Conservation (phyloP, 2,113 vertebrate genomes). For the Vanacampus margaritifer region DNA sequence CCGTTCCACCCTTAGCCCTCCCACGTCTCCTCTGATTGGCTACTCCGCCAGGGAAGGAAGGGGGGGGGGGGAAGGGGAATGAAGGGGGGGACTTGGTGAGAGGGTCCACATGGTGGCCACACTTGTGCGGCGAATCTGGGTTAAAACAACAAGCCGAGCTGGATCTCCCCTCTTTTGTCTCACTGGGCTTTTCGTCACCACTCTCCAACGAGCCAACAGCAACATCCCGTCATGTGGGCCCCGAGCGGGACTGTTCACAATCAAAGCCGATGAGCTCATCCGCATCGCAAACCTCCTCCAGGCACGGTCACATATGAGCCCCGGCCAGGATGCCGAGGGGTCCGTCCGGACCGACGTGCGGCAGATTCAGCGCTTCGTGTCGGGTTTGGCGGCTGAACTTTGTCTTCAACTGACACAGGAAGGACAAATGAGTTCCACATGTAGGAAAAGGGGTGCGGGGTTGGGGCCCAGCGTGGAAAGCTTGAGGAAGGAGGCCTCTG, state of each 20-base stretch:
- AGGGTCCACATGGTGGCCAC: slow-evolving; percentile 66
- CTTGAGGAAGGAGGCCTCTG: slow-evolving; percentile 20
- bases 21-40: slow-evolving; percentile 46
- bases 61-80: neutral
- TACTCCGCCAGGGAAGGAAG: neutral
- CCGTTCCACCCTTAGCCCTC: slow-evolving; percentile 35
- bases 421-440: slow-evolving; percentile 62
- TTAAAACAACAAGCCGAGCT: slow-evolving; percentile 65
- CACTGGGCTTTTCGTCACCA: slow-evolving; percentile 19
- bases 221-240: slow-evolving; percentile 23
- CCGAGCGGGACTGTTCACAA: neutral
- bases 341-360: neutral
- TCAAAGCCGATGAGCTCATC: neutral
- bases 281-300: neutral
- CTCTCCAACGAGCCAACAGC: slow-evolving; percentile 32
- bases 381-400: slow-evolving; percentile 29
- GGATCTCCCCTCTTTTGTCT: slow-evolving; percentile 9
- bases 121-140: slow-evolving; percentile 65
- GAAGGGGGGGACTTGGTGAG: slow-evolving; percentile 38
- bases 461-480: slow-evolving; percentile 24
- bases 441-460: slow-evolving; percentile 37
- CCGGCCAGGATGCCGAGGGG: neutral
- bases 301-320: neutral
- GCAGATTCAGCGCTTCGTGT: slow-evolving; percentile 7
- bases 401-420: slow-evolving; percentile 23